Conservation (phyloP, 2,797 vertebrate species). For the Cephalopachus bancanus region DNA sequence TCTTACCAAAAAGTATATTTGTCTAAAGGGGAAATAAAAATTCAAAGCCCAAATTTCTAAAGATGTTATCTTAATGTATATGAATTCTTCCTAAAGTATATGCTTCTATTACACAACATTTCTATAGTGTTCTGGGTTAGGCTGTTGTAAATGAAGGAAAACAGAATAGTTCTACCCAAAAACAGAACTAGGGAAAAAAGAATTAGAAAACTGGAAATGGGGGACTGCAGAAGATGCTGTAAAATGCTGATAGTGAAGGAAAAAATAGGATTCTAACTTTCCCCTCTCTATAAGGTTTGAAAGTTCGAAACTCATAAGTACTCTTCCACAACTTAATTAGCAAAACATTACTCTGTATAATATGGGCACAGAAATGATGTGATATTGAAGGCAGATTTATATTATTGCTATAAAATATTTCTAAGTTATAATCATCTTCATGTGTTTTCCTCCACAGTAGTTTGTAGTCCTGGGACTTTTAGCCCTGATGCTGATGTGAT, state of each 20-base stretch:
- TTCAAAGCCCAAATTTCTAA: slow-evolving; percentile 36
- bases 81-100: neutral
- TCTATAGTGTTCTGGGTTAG: slow-evolving; percentile 17
- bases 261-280: slow-evolving; percentile 50
- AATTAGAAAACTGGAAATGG: slow-evolving; percentile 46
- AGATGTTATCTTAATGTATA: slow-evolving; percentile 22
- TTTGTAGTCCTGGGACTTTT: slow-evolving; percentile 88
- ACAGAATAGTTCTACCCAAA: neutral
- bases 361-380: neutral
- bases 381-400: neutral
- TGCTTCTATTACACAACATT: slow-evolving; percentile 16
- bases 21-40: slow-evolving; percentile 49
- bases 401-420: neutral
- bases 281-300: slow-evolving; percentile 32
- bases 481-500: slow-evolving; percentile 85
- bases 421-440: neutral
- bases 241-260: slow-evolving; percentile 1
- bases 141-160: neutral
- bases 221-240: neutral
- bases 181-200: slow-evolving; percentile 33
- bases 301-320: slow-evolving; percentile 33
- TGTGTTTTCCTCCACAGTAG: slow-evolving; percentile 86
- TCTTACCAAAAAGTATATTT: slow-evolving; percentile 19
- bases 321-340: slow-evolving; percentile 31
- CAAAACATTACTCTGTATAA: neutral